Evolutionary conservation across 1,140 invertebrate species (phyloP), one percentile per base, ranked within the genome.

Genomic region (Anagrus nilaparvatae): DNA sequence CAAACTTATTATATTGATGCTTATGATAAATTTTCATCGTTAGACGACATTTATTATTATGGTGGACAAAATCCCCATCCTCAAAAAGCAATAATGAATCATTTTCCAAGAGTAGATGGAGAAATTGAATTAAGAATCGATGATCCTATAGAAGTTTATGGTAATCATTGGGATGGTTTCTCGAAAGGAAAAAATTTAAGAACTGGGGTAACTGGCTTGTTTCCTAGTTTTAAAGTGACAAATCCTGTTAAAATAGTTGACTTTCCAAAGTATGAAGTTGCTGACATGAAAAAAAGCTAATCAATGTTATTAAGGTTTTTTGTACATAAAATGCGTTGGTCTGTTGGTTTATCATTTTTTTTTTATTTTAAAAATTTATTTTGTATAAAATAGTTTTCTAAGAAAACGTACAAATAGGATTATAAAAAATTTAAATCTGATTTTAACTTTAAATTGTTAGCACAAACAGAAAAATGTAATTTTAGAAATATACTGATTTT

Each of bases 21-120:
- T 0, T 78, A 89, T 0, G 61, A 81, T 49, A 74, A 76, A 38
- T 96, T 91, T 63, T 76, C 81, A 47, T 96, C 92, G 3, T 71
- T 98, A 19, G 94, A 98, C 66, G 94, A 97, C 62, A 88, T 96
- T 53, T 97, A 95, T 68, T 98, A 97, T 66, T 97, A 90, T 63
- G 93, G 93, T n/a, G 93, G 94, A 2, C 93, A 97, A 72, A 87
- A 84, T 67, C 76, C 83, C 17, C 88, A 96, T 64, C 82, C 90
- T 55, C 76, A 86, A 29, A 64, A 79, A 14, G 90, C 80, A 2
- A 74, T 91, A 6, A 69, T 84, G 46, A 65, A 77, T 38, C 88
- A 93, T 57, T 69, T 73, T 28, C 71, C 81, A 3, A 67, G 72
- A 51, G 67, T 64, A 25, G 58, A 66, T 16, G 75, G 77, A 16